A percentile compares a stretch with the other conserved stretches of the same genome.
Evolutionary conservation across 1,140 invertebrate genomes (phyloP).

Genomic region (Drosophila elegans): DNA sequence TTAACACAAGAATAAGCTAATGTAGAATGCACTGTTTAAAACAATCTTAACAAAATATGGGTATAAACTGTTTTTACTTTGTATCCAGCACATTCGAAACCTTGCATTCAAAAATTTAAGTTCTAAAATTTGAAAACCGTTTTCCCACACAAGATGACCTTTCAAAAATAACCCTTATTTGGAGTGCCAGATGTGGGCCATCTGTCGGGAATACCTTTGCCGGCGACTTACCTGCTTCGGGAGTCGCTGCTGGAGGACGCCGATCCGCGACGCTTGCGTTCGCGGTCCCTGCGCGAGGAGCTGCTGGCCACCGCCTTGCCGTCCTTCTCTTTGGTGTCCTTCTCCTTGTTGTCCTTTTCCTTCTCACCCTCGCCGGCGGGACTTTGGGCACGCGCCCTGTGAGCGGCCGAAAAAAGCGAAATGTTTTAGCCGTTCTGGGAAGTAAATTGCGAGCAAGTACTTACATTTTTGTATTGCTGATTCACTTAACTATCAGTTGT

Average conservation of each 20-base stretch:
- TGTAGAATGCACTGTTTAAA: no score
- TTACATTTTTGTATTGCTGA: slow-evolving; percentile 34
- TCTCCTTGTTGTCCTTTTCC: slow-evolving; percentile 76
- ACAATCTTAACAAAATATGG: no score
- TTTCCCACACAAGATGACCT: background rate
- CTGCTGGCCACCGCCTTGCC: slow-evolving; percentile 61
- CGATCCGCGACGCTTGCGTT: slow-evolving; percentile 85
- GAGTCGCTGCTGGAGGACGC: slow-evolving; percentile 91
- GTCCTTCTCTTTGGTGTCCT: slow-evolving; percentile 73
- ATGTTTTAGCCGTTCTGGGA: slow-evolving; percentile 17
- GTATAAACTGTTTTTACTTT: no score
- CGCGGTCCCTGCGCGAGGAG: slow-evolving; percentile 76
- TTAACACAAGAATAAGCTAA: no score
- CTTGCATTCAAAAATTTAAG: no score
- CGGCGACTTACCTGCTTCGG: slow-evolving; percentile 88
- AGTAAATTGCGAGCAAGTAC: background rate
- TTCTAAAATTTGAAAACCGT: no score
- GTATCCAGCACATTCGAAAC: no score
- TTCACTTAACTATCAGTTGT: background rate
- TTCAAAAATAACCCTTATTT: slow-evolving; percentile 10
- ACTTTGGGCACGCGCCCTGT: slow-evolving; percentile 77
- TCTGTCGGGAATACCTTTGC: slow-evolving; percentile 1
- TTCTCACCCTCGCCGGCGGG: slow-evolving; percentile 69
- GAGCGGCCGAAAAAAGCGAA: slow-evolving; percentile 1
- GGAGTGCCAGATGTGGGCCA: background rate